Evolutionary conservation across 2,888 invertebrate genomes (phyloP).

Genomic region (Eudemis profundana): DNA sequence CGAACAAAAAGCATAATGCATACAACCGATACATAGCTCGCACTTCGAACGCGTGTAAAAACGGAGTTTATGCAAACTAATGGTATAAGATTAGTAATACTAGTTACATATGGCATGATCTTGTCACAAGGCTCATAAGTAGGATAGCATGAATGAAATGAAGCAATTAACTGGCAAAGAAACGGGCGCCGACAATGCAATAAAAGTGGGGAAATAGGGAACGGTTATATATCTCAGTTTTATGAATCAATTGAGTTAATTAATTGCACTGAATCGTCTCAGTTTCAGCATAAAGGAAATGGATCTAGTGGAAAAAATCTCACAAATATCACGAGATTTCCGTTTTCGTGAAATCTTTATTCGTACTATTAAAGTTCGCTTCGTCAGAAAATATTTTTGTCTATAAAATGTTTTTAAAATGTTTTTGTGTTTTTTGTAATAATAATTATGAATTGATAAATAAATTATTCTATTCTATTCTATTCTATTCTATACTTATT

Average conservation of each 20-base stretch:
- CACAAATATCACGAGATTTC: no score
- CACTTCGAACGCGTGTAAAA: conserved; percentile 22
- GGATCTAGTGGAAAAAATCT: no score
- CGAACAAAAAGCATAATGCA: conserved; percentile 16
- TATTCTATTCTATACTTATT: no score
- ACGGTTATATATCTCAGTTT: neutral
- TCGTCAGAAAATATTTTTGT: no score
- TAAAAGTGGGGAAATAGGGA: neutral
- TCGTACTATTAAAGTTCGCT: no score
- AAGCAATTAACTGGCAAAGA: conserved; percentile 8
- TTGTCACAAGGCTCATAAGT: neutral
- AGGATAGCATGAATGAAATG: conserved; percentile 6
- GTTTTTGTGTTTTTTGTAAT: no score
- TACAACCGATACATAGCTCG: conserved; percentile 27
- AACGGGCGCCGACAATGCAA: neutral
- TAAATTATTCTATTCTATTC: no score
- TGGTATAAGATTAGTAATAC: conserved; percentile 27
- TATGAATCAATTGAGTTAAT: neutral
- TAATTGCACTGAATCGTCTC: no score
- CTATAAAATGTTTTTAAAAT: no score
- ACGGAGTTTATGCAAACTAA: conserved; percentile 35
- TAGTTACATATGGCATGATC: conserved; percentile 18
- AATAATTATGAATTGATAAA: no score
- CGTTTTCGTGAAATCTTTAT: no score
- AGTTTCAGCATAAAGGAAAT: no score